Percentiles rank a stretch among this genome's conserved stretches.
Evolutionary conservation across 2,888 invertebrate species (phyloP).

Genomic region (Drosophila emarginata): DNA sequence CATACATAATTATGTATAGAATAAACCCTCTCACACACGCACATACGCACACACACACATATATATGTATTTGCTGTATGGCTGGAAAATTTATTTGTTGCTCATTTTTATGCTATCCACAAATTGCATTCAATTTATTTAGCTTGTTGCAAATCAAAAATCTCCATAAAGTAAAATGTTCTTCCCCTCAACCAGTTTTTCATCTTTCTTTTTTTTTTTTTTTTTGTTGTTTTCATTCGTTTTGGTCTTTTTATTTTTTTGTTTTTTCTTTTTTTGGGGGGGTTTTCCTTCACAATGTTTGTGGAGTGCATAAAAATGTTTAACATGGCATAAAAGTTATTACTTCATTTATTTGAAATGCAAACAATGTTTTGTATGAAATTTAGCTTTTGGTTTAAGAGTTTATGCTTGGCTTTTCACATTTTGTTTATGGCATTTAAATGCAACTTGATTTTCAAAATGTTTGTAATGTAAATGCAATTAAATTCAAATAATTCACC

Average conservation of each 20-base stretch:
- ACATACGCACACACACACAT: neutral
- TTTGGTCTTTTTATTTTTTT: neutral
- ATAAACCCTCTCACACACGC: constrained; percentile 33
- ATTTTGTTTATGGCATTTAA: constrained; percentile 12
- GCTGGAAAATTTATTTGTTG: constrained; percentile 47
- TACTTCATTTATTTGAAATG: constrained; percentile 74
- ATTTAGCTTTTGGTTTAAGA: constrained; percentile 36
- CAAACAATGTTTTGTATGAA: constrained; percentile 59
- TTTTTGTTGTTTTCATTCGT: neutral
- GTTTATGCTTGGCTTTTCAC: neutral
- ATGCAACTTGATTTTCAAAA: constrained; percentile 4
- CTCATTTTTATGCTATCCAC: constrained; percentile 70
- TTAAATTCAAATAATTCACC: neutral
- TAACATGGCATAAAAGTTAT: constrained; percentile 72
- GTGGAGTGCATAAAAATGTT: constrained; percentile 62
- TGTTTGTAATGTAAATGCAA: constrained; percentile 5
- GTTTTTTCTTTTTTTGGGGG: no score
- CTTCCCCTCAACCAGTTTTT: neutral
- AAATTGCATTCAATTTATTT: constrained; percentile 74
- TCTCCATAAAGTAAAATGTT: constrained; percentile 68
- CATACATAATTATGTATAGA: constrained; percentile 65
- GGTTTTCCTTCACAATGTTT: constrained; percentile 54
- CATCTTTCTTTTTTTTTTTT: neutral
- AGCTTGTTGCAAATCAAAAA: constrained; percentile 73
- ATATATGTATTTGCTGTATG: constrained; percentile 1